Evolutionary conservation across 2,113 vertebrate genomes (phyloP).

Genomic region (Amblyornis subalaris): DNA sequence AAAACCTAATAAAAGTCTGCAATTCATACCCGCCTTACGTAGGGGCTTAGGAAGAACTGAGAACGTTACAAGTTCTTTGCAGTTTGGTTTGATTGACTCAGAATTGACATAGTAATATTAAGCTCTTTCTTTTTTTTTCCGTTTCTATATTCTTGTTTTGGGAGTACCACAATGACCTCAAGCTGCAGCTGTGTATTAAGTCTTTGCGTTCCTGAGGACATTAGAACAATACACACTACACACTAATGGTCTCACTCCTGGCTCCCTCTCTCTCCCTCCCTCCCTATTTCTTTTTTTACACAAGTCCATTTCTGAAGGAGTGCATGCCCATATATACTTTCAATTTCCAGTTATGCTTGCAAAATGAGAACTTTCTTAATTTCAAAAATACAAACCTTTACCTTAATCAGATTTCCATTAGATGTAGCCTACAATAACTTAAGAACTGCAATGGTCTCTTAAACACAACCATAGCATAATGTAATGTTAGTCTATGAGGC

Average conservation of each 20-base stretch:
- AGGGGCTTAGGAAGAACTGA: background rate
- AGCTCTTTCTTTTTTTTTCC: background rate
- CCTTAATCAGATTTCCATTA: background rate
- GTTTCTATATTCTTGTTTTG: background rate
- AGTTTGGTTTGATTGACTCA: background rate
- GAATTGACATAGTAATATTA: background rate
- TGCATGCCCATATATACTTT: background rate
- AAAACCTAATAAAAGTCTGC: background rate
- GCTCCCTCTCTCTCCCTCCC: background rate
- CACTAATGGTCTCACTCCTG: background rate
- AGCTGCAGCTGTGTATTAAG: background rate
- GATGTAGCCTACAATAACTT: background rate
- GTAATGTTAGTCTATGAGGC: background rate
- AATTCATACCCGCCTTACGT: fast-evolving
- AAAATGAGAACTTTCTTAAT: background rate
- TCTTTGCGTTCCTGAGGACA: background rate
- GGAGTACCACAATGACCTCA: slow-evolving; percentile 4
- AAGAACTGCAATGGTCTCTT: background rate
- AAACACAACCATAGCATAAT: background rate
- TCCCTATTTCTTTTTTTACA: background rate
- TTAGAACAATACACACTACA: background rate
- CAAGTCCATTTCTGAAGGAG: background rate
- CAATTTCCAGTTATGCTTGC: background rate
- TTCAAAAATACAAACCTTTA: background rate
- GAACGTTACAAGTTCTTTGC: background rate